Conservation (phyloP, 2,797 vertebrate genomes). For the Scleropages formosus region DNA sequence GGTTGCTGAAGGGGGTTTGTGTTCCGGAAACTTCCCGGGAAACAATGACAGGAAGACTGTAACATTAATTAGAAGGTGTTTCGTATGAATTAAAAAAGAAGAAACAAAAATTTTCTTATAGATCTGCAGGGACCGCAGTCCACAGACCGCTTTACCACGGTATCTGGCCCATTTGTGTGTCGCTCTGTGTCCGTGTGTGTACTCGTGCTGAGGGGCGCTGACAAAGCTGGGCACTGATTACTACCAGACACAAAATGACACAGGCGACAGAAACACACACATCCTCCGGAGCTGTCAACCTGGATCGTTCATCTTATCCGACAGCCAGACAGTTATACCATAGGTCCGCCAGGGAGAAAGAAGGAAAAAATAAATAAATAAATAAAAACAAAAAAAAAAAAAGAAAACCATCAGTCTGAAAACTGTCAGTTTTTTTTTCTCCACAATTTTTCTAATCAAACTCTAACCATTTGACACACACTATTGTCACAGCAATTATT, state of each 20-base stretch:
- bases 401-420: constrained; percentile 10
- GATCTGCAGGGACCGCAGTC: too few relatives aligned
- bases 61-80: too few relatives aligned
- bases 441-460: too few relatives aligned
- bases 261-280: not conserved
- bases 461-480: too few relatives aligned
- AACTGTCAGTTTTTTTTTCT: too few relatives aligned
- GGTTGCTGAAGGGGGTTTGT: too few relatives aligned
- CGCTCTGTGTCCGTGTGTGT: not conserved
- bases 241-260: constrained; percentile 16
- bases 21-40: too few relatives aligned
- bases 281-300: constrained; percentile 18
- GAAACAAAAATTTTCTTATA: too few relatives aligned
- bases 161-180: not conserved
- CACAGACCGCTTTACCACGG: constrained; percentile 7
- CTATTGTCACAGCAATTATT: too few relatives aligned
- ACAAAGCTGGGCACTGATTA: constrained; percentile 28
- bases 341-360: not conserved
- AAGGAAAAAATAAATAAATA: too few relatives aligned
- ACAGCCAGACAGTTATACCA: constrained; percentile 4
- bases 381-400: constrained; percentile 13
- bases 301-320: not conserved
- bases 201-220: not conserved
- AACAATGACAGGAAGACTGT: too few relatives aligned
- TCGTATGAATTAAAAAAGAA: too few relatives aligned